A percentile compares a stretch with the other conserved stretches of the same genome.
These are phyloP conservation scores for Beroe ovata DNA, from an alignment of 37 sponge, comb jelly and placozoan species.

Conservation along the genomic window DNA sequence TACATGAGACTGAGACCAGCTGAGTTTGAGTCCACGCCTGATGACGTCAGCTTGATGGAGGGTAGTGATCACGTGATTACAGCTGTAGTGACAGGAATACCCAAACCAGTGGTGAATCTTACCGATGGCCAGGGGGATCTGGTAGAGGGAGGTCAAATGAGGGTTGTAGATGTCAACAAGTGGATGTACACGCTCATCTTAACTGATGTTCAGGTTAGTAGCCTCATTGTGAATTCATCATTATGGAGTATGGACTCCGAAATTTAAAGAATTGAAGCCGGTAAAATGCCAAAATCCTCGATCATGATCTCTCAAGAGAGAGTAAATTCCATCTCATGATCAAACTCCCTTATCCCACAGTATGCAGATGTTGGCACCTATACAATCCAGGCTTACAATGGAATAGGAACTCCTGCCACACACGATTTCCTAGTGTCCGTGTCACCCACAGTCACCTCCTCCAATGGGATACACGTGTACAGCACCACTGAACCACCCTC, in stretches of 20 bases:
- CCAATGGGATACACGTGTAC: background rate
- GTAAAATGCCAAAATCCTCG: too few species aligned
- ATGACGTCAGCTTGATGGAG: background rate
- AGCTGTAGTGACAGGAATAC: background rate
- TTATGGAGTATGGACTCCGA: too few species aligned
- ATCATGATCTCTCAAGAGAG: too few species aligned
- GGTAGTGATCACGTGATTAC: conserved; percentile 3
- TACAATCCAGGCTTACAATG: conserved; percentile 15
- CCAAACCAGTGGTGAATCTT: background rate
- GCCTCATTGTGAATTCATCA: too few species aligned
- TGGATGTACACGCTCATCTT: background rate
- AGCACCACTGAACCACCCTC: background rate
- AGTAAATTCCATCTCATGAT: too few species aligned
- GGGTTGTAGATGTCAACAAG: background rate
- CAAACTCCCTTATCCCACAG: too few species aligned
- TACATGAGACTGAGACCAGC: background rate
- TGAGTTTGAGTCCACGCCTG: background rate
- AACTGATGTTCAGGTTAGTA: conserved; percentile 3
- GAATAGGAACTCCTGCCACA: background rate
- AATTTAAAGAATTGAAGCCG: too few species aligned
- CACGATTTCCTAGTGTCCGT: background rate
- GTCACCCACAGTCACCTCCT: background rate
- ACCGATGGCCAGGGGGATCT: background rate
- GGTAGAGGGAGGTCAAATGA: background rate
- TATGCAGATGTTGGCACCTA: background rate